Evolutionary conservation across 1,140 invertebrate genomes (phyloP).

Genomic region (Eumeta japonica): DNA sequence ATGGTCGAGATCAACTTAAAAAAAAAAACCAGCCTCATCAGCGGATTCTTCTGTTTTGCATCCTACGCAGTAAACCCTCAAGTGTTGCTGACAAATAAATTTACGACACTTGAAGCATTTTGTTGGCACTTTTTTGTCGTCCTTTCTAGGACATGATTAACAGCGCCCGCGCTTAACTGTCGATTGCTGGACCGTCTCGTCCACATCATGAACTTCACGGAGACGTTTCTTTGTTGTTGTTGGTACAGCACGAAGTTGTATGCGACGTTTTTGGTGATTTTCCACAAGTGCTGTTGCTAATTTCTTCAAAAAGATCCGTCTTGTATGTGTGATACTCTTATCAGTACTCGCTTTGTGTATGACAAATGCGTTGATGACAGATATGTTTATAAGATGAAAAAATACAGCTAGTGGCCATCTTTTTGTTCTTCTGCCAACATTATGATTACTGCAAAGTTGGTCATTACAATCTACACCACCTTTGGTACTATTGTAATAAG

Average conservation of each 20-base stretch:
- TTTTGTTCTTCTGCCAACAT: constrained; percentile 19
- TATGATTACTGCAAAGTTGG: constrained; percentile 22
- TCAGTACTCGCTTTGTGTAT: constrained; percentile 6
- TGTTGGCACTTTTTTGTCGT: constrained; percentile 12
- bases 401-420: constrained; percentile 30
- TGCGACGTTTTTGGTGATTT: constrained; percentile 14
- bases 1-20: constrained; percentile 10
- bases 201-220: constrained; percentile 10
- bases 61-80: constrained; percentile 9
- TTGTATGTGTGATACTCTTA: constrained; percentile 8
- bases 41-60: constrained; percentile 13
- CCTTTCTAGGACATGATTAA: constrained; percentile 9
- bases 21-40: constrained; percentile 11
- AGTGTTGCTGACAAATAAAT: no score
- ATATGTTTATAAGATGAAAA: constrained; percentile 17
- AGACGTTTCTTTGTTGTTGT: constrained; percentile 12
- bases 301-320: constrained; percentile 12
- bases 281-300: constrained; percentile 12
- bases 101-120: no score
- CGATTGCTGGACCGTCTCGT: no score
- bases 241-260: constrained; percentile 10
- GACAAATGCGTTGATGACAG: no score
- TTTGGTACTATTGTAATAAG: constrained; percentile 28
- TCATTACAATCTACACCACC: no score
- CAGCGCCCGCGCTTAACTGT: constrained; percentile 9